phyloP scores from a whole-genome alignment of 2,113 vertebrate species.

The Bubo blakistoni region DNA sequence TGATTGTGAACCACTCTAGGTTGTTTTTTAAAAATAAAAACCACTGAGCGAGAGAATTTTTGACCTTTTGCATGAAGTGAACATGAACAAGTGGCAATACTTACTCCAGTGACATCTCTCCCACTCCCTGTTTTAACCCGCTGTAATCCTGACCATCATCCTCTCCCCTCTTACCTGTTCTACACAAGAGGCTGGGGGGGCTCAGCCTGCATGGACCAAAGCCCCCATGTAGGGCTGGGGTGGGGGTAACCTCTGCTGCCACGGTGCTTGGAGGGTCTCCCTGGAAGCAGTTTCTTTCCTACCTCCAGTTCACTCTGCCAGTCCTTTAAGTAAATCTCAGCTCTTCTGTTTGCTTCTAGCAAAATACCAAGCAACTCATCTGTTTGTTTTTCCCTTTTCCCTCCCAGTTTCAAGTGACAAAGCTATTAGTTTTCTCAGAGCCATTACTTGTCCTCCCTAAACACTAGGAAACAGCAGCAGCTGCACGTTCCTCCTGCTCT shows the following conservation, averaged over 20 bases:
- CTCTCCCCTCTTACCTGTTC: neutral
- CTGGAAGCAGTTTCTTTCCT: neutral
- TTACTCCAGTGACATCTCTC: neutral
- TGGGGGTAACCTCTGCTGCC: neutral
- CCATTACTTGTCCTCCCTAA: neutral
- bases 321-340: neutral
- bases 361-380: neutral
- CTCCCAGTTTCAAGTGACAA: neutral
- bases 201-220: neutral
- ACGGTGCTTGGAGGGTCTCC: neutral
- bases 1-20: neutral
- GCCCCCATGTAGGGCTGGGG: neutral
- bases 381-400: neutral
- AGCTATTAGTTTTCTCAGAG: neutral
- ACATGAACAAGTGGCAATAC: neutral
- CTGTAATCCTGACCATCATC: neutral
- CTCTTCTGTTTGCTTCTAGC: neutral
- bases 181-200: accelerated
- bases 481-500: neutral
- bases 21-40: neutral
- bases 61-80: slow-evolving; percentile 20
- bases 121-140: neutral
- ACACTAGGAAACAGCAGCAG: neutral
- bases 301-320: neutral
- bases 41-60: neutral